A percentile compares a stretch with the other conserved stretches of the same genome.
These are phyloP conservation scores for Suncus etruscus DNA, from an alignment of 2,113 vertebrate genomes.

Conservation along the genomic window DNA sequence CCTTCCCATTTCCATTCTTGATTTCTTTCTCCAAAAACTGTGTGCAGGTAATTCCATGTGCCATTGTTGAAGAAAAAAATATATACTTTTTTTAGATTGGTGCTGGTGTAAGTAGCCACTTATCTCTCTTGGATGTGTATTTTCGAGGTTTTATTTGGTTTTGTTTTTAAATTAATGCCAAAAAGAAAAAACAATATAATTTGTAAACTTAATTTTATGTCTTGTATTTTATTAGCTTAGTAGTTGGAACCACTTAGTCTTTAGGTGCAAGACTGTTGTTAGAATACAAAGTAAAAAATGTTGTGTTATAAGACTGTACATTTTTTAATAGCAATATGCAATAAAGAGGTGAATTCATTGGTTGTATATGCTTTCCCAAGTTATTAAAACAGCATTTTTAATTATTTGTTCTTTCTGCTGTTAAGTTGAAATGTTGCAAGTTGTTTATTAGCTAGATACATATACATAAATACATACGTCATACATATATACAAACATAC, in stretches of 20 bases:
- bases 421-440: constrained; percentile 40
- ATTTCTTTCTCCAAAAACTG: constrained; percentile 83
- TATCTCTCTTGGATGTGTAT: constrained; percentile 89
- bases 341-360: constrained; percentile 88
- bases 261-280: constrained; percentile 88
- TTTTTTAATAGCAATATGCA: constrained; percentile 88
- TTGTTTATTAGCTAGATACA: constrained; percentile 13
- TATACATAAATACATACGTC: not conserved
- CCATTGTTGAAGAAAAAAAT: constrained; percentile 85
- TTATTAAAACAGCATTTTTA: constrained; percentile 67
- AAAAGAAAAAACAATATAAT: constrained; percentile 87
- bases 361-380: constrained; percentile 76
- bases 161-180: constrained; percentile 88
- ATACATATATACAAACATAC: not conserved
- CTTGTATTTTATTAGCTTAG: constrained; percentile 87
- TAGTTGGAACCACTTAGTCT: constrained; percentile 86
- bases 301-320: constrained; percentile 90
- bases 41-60: constrained; percentile 89
- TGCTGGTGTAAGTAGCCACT: constrained; percentile 90
- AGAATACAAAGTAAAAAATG: constrained; percentile 86
- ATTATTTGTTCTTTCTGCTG: not conserved
- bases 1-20: constrained; percentile 79
- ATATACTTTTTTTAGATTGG: constrained; percentile 87
- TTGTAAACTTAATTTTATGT: constrained; percentile 89
- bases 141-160: constrained; percentile 83